These are phyloP conservation scores for Propithecus perrieri DNA, from an alignment of 2,797 vertebrate genomes.

Conservation along the genomic window DNA sequence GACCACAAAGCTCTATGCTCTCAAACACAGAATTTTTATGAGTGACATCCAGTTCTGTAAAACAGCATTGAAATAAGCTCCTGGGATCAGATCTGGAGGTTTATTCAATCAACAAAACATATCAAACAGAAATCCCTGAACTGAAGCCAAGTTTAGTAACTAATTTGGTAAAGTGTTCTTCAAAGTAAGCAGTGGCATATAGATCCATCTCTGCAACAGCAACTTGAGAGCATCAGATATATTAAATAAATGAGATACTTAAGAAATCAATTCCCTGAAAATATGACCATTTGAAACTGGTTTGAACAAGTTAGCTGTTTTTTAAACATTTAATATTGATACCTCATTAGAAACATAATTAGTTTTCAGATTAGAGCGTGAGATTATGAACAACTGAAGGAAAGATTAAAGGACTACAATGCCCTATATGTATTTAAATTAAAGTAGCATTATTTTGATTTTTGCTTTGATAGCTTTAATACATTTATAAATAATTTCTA, in stretches of 20 bases:
- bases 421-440: background rate
- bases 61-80: background rate
- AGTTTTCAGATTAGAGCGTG: conserved; percentile 9
- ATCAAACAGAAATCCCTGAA: background rate
- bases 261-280: conserved; percentile 36
- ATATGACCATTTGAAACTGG: conserved; percentile 6
- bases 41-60: background rate
- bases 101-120: background rate
- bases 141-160: background rate
- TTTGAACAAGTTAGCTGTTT: background rate
- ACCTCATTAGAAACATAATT: conserved; percentile 13
- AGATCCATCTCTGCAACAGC: background rate
- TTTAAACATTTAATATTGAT: conserved; percentile 41
- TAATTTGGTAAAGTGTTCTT: conserved; percentile 22
- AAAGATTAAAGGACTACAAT: background rate
- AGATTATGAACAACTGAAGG: background rate
- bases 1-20: background rate
- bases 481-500: conserved; percentile 21
- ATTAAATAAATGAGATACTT: conserved; percentile 17
- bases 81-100: background rate
- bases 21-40: background rate
- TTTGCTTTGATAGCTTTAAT: conserved; percentile 43
- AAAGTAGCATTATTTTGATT: conserved; percentile 18
- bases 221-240: background rate
- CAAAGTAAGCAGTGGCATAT: background rate